Evolutionary conservation across 1,140 invertebrate genomes (phyloP).

Genomic region (Paraescarpia echinospica): DNA sequence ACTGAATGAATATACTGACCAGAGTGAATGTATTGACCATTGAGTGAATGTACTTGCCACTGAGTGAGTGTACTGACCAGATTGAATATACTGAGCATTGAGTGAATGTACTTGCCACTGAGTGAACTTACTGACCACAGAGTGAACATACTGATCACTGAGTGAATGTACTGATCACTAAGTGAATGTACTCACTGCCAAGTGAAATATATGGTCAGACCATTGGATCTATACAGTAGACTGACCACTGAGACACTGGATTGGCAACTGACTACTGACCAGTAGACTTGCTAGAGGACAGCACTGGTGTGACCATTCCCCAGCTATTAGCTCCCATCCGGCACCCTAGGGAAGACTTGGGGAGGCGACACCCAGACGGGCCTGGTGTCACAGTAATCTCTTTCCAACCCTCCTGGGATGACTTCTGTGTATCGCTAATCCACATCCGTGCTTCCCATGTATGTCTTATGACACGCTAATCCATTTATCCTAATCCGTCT

Average conservation of each 20-base stretch:
- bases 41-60: background rate
- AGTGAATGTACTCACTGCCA: background rate
- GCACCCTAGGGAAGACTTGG: background rate
- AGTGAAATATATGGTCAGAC: background rate
- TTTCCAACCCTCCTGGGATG: background rate
- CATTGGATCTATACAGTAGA: background rate
- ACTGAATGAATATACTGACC: background rate
- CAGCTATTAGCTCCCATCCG: background rate
- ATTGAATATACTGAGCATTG: background rate
- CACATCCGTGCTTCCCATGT: background rate
- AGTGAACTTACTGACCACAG: background rate
- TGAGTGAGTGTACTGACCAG: background rate
- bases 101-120: background rate
- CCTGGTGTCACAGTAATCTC: background rate
- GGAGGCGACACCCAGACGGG: background rate
- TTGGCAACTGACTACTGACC: background rate
- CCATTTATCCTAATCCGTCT: background rate
- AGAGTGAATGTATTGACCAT: no score
- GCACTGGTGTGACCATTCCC: background rate
- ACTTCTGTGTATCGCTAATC: background rate
- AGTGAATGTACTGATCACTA: background rate
- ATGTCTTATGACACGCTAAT: background rate
- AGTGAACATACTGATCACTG: background rate
- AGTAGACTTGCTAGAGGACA: background rate
- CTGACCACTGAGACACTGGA: background rate